Conservation (phyloP, 2,888 invertebrate species). For the Macrophya alboannulata region DNA sequence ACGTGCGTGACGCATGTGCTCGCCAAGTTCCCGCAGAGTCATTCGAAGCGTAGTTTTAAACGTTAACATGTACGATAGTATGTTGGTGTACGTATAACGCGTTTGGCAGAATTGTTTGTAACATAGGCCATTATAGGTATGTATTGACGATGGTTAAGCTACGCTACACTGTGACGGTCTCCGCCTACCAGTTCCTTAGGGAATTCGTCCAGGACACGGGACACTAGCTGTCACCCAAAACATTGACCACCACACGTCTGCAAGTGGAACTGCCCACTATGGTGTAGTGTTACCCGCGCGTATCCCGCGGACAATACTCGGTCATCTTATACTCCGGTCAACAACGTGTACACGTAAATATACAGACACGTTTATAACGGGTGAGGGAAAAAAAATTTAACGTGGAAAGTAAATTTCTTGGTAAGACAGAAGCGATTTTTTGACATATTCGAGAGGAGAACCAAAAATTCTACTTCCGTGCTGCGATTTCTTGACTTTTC, state of each 20-base stretch:
- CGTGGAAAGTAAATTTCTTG: background rate
- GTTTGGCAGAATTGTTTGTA: slow-evolving; percentile 40
- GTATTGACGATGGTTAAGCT: background rate
- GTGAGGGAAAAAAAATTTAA: background rate
- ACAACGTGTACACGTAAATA: background rate
- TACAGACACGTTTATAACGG: background rate
- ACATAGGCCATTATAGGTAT: background rate
- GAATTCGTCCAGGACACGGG: slow-evolving; percentile 59
- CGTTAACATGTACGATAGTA: background rate
- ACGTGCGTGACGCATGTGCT: slow-evolving; percentile 54
- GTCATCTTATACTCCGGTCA: slow-evolving; percentile 23
- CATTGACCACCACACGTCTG: slow-evolving; percentile 73
- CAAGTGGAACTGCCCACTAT: slow-evolving; percentile 52
- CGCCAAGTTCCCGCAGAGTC: slow-evolving; percentile 26
- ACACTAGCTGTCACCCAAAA: slow-evolving; percentile 72
- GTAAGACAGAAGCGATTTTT: background rate
- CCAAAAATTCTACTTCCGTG: background rate
- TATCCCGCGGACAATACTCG: slow-evolving; percentile 42
- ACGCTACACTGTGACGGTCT: background rate
- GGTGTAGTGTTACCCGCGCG: slow-evolving; percentile 70
- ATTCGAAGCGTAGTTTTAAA: slow-evolving; percentile 13
- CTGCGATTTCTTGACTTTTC: background rate
- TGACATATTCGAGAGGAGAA: background rate
- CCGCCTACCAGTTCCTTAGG: slow-evolving; percentile 45
- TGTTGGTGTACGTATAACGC: background rate